Percentiles rank a stretch among this genome's conserved stretches.
These are phyloP conservation scores for Aricia artaxerxes DNA, from an alignment of 2,888 invertebrate species.

Conservation along the genomic window DNA sequence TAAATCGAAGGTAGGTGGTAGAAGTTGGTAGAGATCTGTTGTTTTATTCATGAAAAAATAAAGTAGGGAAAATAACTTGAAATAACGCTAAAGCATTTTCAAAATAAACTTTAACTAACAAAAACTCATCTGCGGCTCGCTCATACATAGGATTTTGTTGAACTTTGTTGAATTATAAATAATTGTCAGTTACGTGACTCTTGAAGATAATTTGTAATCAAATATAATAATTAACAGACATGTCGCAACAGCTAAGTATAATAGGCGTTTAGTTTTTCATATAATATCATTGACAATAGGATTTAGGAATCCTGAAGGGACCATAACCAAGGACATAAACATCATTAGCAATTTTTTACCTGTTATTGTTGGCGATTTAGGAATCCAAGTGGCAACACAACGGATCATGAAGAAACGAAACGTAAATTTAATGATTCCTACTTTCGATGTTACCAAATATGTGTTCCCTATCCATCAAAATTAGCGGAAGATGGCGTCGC, in stretches of 20 bases:
- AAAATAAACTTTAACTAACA: slow-evolving; percentile 48
- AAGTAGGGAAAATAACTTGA: slow-evolving; percentile 65
- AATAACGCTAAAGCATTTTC: slow-evolving; percentile 52
- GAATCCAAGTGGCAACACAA: background rate
- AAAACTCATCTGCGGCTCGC: slow-evolving; percentile 35
- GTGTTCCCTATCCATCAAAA: slow-evolving; percentile 55
- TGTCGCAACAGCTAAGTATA: background rate
- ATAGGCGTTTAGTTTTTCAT: too few species aligned
- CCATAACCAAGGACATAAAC: background rate
- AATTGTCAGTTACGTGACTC: background rate
- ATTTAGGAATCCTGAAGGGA: background rate
- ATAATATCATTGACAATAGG: too few species aligned
- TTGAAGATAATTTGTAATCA: background rate
- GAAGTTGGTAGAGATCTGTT: slow-evolving; percentile 76
- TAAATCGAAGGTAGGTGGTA: slow-evolving; percentile 79
- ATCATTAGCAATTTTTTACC: background rate
- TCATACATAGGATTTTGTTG: background rate
- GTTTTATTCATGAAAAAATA: slow-evolving; percentile 80
- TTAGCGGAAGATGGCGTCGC: slow-evolving; percentile 50
- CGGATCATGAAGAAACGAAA: background rate
- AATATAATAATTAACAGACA: background rate
- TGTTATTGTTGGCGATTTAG: background rate
- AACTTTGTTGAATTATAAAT: background rate
- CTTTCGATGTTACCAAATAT: background rate
- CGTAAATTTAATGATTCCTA: background rate